Percentiles rank a stretch among this genome's conserved stretches.
These are phyloP conservation scores for Rattus rattus DNA, from an alignment of 2,113 vertebrate genomes.

Conservation along the genomic window DNA sequence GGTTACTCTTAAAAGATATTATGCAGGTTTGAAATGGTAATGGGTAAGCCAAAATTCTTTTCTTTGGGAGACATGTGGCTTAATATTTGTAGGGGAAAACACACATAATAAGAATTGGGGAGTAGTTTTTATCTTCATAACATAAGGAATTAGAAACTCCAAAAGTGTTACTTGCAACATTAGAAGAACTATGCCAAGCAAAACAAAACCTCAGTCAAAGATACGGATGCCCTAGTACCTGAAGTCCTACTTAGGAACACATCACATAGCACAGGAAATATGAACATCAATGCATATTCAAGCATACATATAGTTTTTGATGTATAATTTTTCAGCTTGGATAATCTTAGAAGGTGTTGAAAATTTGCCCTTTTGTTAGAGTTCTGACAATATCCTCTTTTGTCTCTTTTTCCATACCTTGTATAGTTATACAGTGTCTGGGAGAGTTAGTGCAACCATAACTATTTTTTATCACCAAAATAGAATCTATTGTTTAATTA, in stretches of 20 bases:
- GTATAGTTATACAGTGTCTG: neutral
- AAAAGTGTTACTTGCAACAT: neutral
- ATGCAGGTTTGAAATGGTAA: neutral
- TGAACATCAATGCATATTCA: neutral
- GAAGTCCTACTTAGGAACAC: neutral
- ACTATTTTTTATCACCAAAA: neutral
- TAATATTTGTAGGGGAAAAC: neutral
- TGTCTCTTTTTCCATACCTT: neutral
- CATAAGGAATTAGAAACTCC: neutral
- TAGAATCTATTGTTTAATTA: neutral
- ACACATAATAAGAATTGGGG: neutral
- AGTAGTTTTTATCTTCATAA: neutral
- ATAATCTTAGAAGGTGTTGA: neutral
- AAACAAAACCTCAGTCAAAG: neutral
- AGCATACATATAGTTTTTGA: too few species aligned
- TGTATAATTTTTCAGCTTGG: neutral
- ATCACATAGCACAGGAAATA: neutral
- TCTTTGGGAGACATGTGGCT: neutral
- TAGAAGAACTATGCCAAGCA: neutral
- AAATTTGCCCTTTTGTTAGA: neutral
- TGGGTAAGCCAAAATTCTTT: neutral
- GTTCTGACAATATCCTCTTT: neutral
- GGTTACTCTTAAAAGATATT: neutral
- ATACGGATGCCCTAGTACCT: neutral
- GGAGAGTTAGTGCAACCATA: neutral